Evolutionary conservation across 2,113 vertebrate genomes (phyloP), one percentile per base, ranked within the genome.

Genomic region (Eretmochelys imbricata): DNA sequence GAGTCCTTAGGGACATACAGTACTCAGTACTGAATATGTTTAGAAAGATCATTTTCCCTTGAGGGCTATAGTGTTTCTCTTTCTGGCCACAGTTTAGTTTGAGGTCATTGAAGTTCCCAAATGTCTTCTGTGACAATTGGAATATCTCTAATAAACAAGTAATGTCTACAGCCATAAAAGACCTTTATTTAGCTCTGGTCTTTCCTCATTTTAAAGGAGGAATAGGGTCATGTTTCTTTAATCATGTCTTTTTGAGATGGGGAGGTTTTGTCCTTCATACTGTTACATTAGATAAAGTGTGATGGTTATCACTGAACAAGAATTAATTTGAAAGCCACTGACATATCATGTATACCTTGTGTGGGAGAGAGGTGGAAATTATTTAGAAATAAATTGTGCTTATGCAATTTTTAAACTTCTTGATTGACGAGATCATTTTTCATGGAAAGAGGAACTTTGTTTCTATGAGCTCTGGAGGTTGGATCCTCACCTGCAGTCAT

Each of bases 21-120:
- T 48, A 59, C 51, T 93, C 10, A 49, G 42, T 69, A 48, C 54
- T 96, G 59, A 84, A 1, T 90, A 59, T 79, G 69, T 96, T 96
- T 83, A 76, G 31, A 85, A 59, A 83, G 65, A 65, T 6, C 51
- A 48, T 95, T 89, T 89, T 95, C 92, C 82, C 62, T 83, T 88
- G 75, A 88, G 82, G 92, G 42, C 16, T 82, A 13, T 38, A 87
- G 76, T 9, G 1, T 54, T 97, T 96, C 91, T 89, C 59, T 25
- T 75, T 97, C 72, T 91, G 25, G 72, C 48, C 55, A 20, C 55
- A 59, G 10, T 89, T 76, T 82, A 8, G 12, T 51, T 72, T 12
- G 16, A 92, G 62, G 48, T 88, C 54, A 2, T 14, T 59, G 35
- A 94, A 8, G 13, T 88, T 94, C 46, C 42, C 0, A 0, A 91